Conservation (phyloP, 2,797 vertebrate species). For the Neostethus bicornis region DNA sequence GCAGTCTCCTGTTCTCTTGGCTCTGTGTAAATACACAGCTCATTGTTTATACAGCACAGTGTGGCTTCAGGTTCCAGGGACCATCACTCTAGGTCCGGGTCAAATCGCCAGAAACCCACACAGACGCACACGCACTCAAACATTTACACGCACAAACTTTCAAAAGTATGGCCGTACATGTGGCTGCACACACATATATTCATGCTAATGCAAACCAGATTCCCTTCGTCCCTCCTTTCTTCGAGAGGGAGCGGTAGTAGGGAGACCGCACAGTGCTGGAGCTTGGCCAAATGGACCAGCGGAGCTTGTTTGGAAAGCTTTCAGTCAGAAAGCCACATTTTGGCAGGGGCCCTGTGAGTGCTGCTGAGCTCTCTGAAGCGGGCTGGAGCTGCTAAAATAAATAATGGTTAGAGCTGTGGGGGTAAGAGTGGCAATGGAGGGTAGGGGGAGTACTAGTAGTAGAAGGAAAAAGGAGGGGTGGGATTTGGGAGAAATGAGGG, state of each 20-base stretch:
- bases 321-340: constrained; percentile 87
- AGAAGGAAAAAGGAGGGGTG: constrained; percentile 34
- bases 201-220: constrained; percentile 73
- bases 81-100: constrained; percentile 74
- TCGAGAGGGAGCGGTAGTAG: constrained; percentile 61
- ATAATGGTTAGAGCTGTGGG: constrained; percentile 74
- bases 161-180: constrained; percentile 36
- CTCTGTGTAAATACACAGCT: constrained; percentile 76
- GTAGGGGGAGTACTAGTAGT: constrained; percentile 27
- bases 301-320: constrained; percentile 89
- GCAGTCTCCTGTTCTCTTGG: constrained; percentile 74
- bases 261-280: constrained; percentile 81
- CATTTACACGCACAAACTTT: constrained; percentile 29
- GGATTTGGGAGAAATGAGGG: constrained; percentile 18
- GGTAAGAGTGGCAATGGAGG: constrained; percentile 69
- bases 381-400: constrained; percentile 84
- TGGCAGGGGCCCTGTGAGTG: constrained; percentile 71
- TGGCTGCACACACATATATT: constrained; percentile 16
- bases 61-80: constrained; percentile 77
- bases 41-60: constrained; percentile 72
- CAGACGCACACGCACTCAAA: constrained; percentile 37
- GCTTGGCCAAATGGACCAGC: constrained; percentile 81
- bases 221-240: constrained; percentile 64
- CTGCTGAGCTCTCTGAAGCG: constrained; percentile 75
- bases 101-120: constrained; percentile 66